Percentiles rank a stretch among this genome's conserved stretches.
These are phyloP conservation scores for Cyrtodaria siliqua DNA, from an alignment of 2,888 invertebrate genomes.

Conservation along the genomic window DNA sequence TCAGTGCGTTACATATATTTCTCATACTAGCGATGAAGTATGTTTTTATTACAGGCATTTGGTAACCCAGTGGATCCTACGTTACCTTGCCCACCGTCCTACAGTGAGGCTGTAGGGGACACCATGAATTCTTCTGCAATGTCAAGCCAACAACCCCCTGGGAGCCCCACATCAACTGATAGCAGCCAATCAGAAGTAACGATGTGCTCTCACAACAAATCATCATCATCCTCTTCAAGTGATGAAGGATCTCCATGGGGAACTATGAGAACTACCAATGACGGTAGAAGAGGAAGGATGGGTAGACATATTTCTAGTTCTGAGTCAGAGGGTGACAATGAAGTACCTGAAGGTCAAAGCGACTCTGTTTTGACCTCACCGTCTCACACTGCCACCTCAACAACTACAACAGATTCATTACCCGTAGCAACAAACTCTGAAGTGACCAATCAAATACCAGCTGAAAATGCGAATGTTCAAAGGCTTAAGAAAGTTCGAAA, in stretches of 20 bases:
- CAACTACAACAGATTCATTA: neutral
- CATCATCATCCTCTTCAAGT: slow-evolving; percentile 53
- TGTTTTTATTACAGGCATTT: slow-evolving; percentile 62
- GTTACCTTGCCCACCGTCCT: slow-evolving; percentile 55
- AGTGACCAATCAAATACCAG: neutral
- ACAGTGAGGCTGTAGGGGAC: slow-evolving; percentile 37
- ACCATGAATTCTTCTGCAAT: neutral
- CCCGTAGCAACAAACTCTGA: neutral
- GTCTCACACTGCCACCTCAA: neutral
- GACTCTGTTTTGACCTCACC: neutral
- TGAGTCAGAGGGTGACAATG: slow-evolving; percentile 12
- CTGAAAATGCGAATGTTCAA: neutral
- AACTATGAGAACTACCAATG: slow-evolving; percentile 11
- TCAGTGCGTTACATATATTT: too few relatives aligned
- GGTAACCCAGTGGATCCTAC: slow-evolving; percentile 54
- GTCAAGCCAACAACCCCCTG: slow-evolving; percentile 15
- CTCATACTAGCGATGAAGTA: too few relatives aligned
- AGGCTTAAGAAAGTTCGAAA: neutral
- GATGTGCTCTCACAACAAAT: slow-evolving; percentile 44
- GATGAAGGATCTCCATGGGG: slow-evolving; percentile 43
- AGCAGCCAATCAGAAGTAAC: slow-evolving; percentile 61
- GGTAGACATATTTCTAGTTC: slow-evolving; percentile 58
- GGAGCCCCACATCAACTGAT: slow-evolving; percentile 57
- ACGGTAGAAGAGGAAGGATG: slow-evolving; percentile 42
- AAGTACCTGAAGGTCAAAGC: neutral